phyloP scores from a whole-genome alignment of 2,113 vertebrate genomes.

The Condylura cristata region DNA sequence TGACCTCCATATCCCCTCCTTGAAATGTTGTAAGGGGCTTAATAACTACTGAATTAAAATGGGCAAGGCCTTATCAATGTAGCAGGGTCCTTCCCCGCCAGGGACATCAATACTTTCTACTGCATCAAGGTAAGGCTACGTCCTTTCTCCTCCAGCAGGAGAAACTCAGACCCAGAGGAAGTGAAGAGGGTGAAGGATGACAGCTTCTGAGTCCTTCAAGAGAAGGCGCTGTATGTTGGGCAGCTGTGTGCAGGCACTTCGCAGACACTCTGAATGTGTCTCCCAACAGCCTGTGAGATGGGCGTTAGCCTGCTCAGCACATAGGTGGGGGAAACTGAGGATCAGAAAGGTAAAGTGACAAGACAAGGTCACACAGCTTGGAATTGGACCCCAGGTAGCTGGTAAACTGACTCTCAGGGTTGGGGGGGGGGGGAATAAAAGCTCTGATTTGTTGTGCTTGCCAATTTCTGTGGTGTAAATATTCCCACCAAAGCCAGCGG shows the following conservation, averaged over 20 bases:
- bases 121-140: background rate
- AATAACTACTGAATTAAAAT: background rate
- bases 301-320: background rate
- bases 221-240: background rate
- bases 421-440: fast-evolving
- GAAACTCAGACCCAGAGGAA: background rate
- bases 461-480: background rate
- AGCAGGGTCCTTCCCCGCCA: background rate
- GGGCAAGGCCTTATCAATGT: background rate
- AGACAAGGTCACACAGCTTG: background rate
- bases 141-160: background rate
- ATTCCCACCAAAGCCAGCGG: background rate
- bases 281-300: background rate
- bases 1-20: background rate
- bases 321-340: background rate
- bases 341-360: background rate
- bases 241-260: background rate
- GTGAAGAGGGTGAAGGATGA: background rate
- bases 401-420: background rate
- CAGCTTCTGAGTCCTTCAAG: background rate
- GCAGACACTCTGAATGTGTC: fast-evolving
- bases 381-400: background rate
- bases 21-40: background rate
- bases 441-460: background rate
- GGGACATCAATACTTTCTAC: background rate